Evolutionary conservation across 2,797 vertebrate species (phyloP), one percentile per base, ranked within the genome.

Genomic region (Bufotes viridis): DNA sequence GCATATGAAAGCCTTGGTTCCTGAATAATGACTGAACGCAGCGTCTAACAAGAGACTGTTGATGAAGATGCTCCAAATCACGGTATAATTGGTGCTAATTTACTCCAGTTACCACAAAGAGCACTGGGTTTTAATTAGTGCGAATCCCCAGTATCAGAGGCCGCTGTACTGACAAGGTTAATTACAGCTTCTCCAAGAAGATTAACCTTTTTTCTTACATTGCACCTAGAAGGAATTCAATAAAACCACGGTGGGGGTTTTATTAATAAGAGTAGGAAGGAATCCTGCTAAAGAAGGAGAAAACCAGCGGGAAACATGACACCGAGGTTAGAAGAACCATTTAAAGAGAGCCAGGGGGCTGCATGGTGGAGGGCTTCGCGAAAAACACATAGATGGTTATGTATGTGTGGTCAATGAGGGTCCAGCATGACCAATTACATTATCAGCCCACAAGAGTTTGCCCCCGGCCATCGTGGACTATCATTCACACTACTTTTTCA

Each of bases 101-200:
- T 81, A 60, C 88, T 78, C 70, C n/a, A 26, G 42, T 89, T 89
- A 82, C 79, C 81, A 82, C 58, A 76, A 75, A 74, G 86, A 70
- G 69, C 70, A 34, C 34, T 49, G 18, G 78, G 83, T 82, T 86
- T 86, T 89, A 86, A 89, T 89, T 89, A 86, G 78, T 78, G 87
- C 69, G 87, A 89, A 82, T 89, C 63, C 65, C 34, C 13, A 10
- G 78, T 70, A 82, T 58, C 87, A 26, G 83, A 80, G 87, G 74
- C 82, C 55, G 15, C 20, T 72, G 87, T 67, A 80, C 15, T 76
- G 88, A 75, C 83, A 61, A 51, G 79, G 83, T 82, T 86, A 86
- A 89, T 82, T 86, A 86, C 29, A 70, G 75, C 80, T 69, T 67
- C 75, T 81, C 78, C 26, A 9, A 58, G 78, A 67, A 81, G 82